phyloP scores from a whole-genome alignment of 2,113 vertebrate genomes.

The Vombatus ursinus region DNA sequence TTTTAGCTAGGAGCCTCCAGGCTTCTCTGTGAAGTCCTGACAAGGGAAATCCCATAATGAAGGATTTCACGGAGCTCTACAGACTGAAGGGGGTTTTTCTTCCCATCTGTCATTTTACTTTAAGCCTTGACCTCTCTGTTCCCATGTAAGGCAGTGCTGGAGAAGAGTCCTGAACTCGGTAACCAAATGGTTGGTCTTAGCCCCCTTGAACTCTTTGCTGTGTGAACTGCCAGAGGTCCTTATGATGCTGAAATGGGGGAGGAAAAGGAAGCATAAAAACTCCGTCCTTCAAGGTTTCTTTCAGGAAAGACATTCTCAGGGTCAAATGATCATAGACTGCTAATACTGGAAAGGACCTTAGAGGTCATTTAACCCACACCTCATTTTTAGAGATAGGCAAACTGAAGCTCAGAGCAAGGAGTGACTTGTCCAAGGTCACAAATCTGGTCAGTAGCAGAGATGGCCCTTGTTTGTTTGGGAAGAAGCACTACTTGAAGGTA shows the following conservation, averaged over 20 bases:
- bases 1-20: slow-evolving; percentile 73
- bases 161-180: not conserved
- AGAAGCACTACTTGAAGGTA: not conserved
- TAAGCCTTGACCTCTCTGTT: slow-evolving; percentile 69
- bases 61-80: slow-evolving; percentile 72
- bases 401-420: not conserved
- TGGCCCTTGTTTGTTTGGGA: not conserved
- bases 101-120: slow-evolving; percentile 73
- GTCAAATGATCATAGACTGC: not conserved
- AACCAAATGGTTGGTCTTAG: not conserved
- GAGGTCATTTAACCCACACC: not conserved
- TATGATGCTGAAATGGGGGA: not conserved
- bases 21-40: slow-evolving; percentile 71
- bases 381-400: not conserved
- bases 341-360: not conserved
- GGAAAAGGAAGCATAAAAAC: not conserved
- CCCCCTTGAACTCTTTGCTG: not conserved
- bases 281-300: not conserved
- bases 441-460: not conserved
- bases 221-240: not conserved
- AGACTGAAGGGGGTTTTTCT: slow-evolving; percentile 58
- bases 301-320: not conserved
- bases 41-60: slow-evolving; percentile 80
- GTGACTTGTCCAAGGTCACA: not conserved
- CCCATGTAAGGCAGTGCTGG: slow-evolving; percentile 36